Base-by-base conservation (phyloP, 2,797 vertebrate species). In the Linurgus olivaceus region DNA sequence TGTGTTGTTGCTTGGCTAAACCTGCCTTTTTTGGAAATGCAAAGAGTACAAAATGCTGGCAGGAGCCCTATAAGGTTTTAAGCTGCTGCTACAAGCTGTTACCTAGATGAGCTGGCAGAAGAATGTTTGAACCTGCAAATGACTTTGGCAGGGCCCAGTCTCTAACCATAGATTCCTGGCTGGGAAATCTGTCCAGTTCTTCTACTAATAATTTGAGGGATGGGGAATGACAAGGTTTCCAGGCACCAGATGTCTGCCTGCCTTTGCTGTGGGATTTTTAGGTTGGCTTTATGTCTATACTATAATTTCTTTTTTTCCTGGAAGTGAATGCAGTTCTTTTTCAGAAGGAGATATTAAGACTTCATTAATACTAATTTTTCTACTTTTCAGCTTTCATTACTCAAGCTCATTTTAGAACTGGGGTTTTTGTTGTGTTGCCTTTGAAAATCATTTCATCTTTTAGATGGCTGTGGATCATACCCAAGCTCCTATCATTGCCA, bases 21-120 rank as follows among this genome's bases (percentile, higher is more conserved):
- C 44, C 35, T 81, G 37, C 33, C 63, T 45, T 78, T 83, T 86
- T 63, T 72, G 77, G 86, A 79, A 96, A 76, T 50, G 52, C 31
- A 33, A 55, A 76, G 61, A 78, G 35, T 61, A 59, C 40, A 63
- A 38, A 88, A 76, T 59, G 26, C 52, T 94, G 90, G 83, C 86
- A 84, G 26, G 55, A 93, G 29, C 29, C 62, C 21, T 68, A 0
- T 19, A 1, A 78, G 38, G 52, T 70, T 88, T 93, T 88, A 88
- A 84, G 86, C 86, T 92, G 83, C 62, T 81, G 70, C 51, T 81
- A 63, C 94, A 95, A 90, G 74, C 90, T 94, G 93, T 86, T 77
- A 90, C 83, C 90, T 96, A 31, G 40, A 82, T 89, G 58, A 87
- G 44, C 65, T 94, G 86, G 90, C 86, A 93, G 54, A 75, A 86